These are phyloP conservation scores for Eulacestoma nigropectus DNA, from an alignment of 2,113 vertebrate genomes.

Conservation along the genomic window DNA sequence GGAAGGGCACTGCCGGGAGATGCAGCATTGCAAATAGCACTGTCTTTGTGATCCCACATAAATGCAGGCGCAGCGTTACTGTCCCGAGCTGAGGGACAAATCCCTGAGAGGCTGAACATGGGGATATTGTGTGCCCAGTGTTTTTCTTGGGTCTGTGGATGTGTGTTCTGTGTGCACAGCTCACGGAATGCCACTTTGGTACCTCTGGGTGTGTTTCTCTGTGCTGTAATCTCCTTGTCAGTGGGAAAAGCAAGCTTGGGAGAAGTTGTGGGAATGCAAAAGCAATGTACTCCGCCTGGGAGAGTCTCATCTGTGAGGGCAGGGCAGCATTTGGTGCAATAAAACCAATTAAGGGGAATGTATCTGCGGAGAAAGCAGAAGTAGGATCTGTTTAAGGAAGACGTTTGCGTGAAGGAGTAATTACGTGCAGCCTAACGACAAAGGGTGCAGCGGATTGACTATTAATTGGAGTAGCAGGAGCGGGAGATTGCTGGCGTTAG, in stretches of 20 bases:
- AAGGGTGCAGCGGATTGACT: conserved; percentile 23
- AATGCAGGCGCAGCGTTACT: rapidly evolving
- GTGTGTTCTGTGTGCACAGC: rapidly evolving
- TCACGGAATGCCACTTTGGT: neutral
- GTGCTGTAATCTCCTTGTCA: neutral
- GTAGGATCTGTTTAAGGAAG: conserved; percentile 44
- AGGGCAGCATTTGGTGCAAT: conserved; percentile 29
- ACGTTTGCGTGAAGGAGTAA: conserved; percentile 3
- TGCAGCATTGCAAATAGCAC: neutral
- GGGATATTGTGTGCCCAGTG: neutral
- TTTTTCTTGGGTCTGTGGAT: rapidly evolving
- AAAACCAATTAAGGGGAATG: conserved; percentile 22
- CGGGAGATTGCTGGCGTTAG: neutral
- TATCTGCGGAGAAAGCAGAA: conserved; percentile 18
- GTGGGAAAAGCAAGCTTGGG: neutral
- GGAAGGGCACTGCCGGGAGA: neutral
- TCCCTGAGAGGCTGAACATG: neutral
- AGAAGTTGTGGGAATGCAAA: neutral
- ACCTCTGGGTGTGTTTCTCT: neutral
- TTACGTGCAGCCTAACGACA: neutral
- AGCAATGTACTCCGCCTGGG: neutral
- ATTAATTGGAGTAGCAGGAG: conserved; percentile 23
- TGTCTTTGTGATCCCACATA: rapidly evolving
- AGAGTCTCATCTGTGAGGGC: neutral
- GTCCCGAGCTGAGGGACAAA: neutral